phyloP scores from a whole-genome alignment of 64 coral and sea anemone species.

The Montipora efflorescens region DNA sequence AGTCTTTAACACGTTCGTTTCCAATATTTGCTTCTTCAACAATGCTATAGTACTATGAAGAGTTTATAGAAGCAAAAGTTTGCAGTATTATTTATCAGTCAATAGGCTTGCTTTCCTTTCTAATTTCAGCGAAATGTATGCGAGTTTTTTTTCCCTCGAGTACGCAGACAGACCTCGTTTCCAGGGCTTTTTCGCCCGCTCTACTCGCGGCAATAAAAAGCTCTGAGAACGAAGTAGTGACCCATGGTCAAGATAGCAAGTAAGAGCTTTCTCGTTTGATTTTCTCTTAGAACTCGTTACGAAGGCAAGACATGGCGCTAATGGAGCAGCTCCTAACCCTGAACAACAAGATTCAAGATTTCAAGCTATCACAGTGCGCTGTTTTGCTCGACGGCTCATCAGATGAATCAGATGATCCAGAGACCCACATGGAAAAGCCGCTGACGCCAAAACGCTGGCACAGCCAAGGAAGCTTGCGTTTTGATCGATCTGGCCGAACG shows the following conservation, averaged over 20 bases:
- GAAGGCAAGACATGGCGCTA: slow-evolving; percentile 72
- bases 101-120: no score
- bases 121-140: not conserved
- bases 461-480: slow-evolving; percentile 53
- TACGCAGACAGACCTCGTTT: no score
- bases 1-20: no score
- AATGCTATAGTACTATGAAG: no score
- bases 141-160: not conserved
- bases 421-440: not conserved
- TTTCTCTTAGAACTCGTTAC: slow-evolving; percentile 56
- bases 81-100: no score
- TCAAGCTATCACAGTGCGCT: slow-evolving; percentile 63
- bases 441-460: slow-evolving; percentile 42
- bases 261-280: not conserved
- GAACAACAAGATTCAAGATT: slow-evolving; percentile 77
- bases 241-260: not conserved
- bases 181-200: no score
- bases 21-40: no score
- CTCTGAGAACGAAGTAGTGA: no score
- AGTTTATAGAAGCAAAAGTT: no score
- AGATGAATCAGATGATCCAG: slow-evolving; percentile 44
- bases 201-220: no score
- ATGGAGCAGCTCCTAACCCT: slow-evolving; percentile 71
- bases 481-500: not conserved
- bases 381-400: slow-evolving; percentile 41